Conservation (phyloP, 2,113 vertebrate species). For the Triplophysa tibetana region DNA sequence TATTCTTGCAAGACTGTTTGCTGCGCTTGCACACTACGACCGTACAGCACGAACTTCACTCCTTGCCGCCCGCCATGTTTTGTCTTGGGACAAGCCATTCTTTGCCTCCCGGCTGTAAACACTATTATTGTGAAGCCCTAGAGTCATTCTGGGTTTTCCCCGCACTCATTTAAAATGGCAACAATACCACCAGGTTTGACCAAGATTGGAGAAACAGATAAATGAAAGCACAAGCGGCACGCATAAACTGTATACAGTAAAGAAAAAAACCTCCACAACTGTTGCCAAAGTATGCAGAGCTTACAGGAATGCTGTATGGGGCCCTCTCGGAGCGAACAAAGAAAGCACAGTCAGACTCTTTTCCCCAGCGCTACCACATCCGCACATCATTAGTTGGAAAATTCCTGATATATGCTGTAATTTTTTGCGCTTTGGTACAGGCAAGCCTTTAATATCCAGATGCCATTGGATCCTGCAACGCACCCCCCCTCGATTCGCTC, state of each 20-base stretch:
- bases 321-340: slow-evolving; percentile 96
- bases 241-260: slow-evolving; percentile 88
- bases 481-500: slow-evolving; percentile 65
- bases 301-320: slow-evolving; percentile 97
- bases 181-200: slow-evolving; percentile 45
- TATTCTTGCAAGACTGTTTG: neutral
- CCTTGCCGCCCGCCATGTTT: slow-evolving; percentile 57
- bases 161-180: slow-evolving; percentile 57
- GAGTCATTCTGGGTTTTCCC: slow-evolving; percentile 56
- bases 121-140: slow-evolving; percentile 63
- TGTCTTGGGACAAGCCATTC: slow-evolving; percentile 62
- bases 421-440: slow-evolving; percentile 82
- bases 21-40: slow-evolving; percentile 40
- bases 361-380: slow-evolving; percentile 96
- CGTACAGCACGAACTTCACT: slow-evolving; percentile 20
- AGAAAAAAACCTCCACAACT: slow-evolving; percentile 74
- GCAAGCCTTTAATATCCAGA: slow-evolving; percentile 91
- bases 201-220: slow-evolving; percentile 66
- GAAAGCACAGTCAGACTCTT: slow-evolving; percentile 98
- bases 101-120: slow-evolving; percentile 66
- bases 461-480: slow-evolving; percentile 69
- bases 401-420: slow-evolving; percentile 99
- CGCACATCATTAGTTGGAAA: slow-evolving; percentile 99
- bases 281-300: slow-evolving; percentile 97
- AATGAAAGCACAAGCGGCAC: slow-evolving; percentile 73